Evolutionary conservation across 1,140 invertebrate species (phyloP), one percentile per base, ranked within the genome.

Genomic region (Cydia strobilella): DNA sequence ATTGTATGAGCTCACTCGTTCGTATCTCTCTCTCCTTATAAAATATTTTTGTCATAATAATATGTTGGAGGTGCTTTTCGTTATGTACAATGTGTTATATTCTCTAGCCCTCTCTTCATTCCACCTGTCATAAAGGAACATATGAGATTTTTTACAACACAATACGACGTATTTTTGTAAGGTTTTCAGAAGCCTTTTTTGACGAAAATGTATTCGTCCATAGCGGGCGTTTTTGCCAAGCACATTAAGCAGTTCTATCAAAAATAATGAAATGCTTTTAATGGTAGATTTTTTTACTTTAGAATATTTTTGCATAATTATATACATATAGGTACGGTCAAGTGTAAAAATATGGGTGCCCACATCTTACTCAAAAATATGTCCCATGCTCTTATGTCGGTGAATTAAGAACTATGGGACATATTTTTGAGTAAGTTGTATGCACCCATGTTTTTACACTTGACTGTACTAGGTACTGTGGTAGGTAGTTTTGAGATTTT

Each of bases 41-140:
- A 76, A 74, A 69, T 71, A 79, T 78, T 79, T 80, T 73, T 79
- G 72, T 77, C 63, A 80, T 74, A 65, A 75, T 79, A 69, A 69
- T 69, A 69, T 69, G 31, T 69, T 35, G 31, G 31, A 35, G 35
- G 65, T 69, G 65, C 65, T 69, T 69, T 69, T 69, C 35, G 35
- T 69, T 69, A 39, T 69, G 65, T 69, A 35, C 65, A 69, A 69
- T 69, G 35, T 69, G 31, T 39, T 69, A n/a, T 69, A 69, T 69
- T 66, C 39, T 66, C 65, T 69, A 69, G 65, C 35, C 65, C 65
- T 69, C 65, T 69, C 65, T 69, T 69, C 65, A 69, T 69, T 69
- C 18, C 65, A 69, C 65, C 65, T 69, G 65, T 69, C 65, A 69
- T 69, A 39, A 69, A 69, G 31, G 18, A 69, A 39, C 65, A 69